Percentiles rank a stretch among this genome's conserved stretches.
Evolutionary conservation across 1,140 invertebrate species (phyloP).

Genomic region (Eriosoma lanigerum): DNA sequence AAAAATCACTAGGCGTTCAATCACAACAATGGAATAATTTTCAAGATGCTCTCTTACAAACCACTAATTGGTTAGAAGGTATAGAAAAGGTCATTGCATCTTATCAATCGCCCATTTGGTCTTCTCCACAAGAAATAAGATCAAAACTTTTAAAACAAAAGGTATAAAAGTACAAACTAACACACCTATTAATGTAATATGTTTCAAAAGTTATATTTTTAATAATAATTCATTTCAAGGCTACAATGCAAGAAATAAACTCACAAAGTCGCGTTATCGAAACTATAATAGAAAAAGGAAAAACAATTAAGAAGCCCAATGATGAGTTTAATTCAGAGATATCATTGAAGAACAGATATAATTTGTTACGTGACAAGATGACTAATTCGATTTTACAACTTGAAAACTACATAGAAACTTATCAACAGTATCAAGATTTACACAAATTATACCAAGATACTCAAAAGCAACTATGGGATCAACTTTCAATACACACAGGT

Average conservation of each 20-base stretch:
- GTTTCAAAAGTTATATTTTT: neutral
- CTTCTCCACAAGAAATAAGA: conserved; percentile 80
- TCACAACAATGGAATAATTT: conserved; percentile 81
- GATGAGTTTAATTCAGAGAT: conserved; percentile 65
- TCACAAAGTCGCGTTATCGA: conserved; percentile 89
- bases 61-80: conserved; percentile 80
- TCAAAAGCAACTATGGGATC: conserved; percentile 85
- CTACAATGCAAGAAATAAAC: conserved; percentile 82
- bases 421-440: conserved; percentile 82
- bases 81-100: conserved; percentile 79
- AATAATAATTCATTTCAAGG: conserved; percentile 59
- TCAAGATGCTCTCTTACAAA: conserved; percentile 81
- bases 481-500: conserved; percentile 69
- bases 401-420: conserved; percentile 74
- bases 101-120: conserved; percentile 69
- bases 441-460: conserved; percentile 82
- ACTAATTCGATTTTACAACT: conserved; percentile 69
- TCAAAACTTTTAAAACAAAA: conserved; percentile 86
- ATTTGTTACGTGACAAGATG: conserved; percentile 66
- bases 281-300: conserved; percentile 83
- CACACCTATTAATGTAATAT: neutral
- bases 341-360: conserved; percentile 64
- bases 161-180: conserved; percentile 57
- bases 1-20: conserved; percentile 82
- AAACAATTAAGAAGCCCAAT: conserved; percentile 57